Conservation (phyloP, 1,140 invertebrate genomes). For the Diabrotica undecimpunctata region DNA sequence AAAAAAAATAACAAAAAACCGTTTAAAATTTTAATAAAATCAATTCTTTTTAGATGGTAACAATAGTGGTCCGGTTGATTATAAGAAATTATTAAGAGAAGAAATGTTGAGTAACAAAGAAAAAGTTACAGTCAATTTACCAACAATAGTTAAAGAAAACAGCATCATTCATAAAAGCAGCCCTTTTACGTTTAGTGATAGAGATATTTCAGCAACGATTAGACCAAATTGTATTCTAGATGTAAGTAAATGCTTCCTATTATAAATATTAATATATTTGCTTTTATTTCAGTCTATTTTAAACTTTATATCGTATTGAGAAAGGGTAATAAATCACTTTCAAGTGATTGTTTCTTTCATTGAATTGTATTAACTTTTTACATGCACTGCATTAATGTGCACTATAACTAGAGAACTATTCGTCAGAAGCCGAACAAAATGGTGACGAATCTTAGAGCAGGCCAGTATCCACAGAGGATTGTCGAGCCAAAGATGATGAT, state of each 20-base stretch:
- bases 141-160: conserved; percentile 44
- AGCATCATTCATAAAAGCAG: conserved; percentile 44
- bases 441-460: no score
- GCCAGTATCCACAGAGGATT: no score
- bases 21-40: neutral
- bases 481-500: no score
- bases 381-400: no score
- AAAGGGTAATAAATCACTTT: neutral
- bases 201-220: conserved; percentile 45
- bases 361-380: no score
- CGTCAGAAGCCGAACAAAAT: no score
- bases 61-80: conserved; percentile 36
- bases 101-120: conserved; percentile 33
- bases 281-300: no score
- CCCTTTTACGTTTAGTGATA: conserved; percentile 44
- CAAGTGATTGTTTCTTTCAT: neutral
- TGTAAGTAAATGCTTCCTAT: conserved; percentile 29
- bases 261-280: no score
- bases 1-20: neutral
- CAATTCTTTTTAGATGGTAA: conserved; percentile 29
- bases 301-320: neutral
- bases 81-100: conserved; percentile 35
- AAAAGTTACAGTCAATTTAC: conserved; percentile 42
- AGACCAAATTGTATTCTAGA: conserved; percentile 42
- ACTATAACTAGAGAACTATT: no score